Evolutionary conservation across 2,888 invertebrate genomes (phyloP), one percentile per base, ranked within the genome.

Genomic region (Epirrhoe alternata): DNA sequence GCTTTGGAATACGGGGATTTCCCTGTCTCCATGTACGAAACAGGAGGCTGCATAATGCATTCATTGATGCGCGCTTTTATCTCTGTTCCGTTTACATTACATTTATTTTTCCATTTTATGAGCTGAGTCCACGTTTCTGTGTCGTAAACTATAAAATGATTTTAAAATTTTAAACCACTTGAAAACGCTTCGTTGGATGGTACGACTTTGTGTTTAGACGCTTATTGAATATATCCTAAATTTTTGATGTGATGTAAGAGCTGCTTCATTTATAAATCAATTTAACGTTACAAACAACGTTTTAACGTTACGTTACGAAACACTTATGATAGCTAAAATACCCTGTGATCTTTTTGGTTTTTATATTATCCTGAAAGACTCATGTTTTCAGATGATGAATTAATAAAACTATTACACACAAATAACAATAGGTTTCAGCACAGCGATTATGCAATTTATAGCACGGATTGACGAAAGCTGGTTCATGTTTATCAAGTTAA

Each of bases 31-130:
- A 60, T 62, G 61, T 64, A 72, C 66, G 60, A 70, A 76, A 75
- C 70, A 71, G 69, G 69, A 68, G 73, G 63, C 70, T 76, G 78
- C 75, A 76, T 77, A 73, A 76, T 77, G 76, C 74, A 76, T 74
- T 68, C 66, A 71, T 64, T 71, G 71, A 70, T 76, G 72, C 71
- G 50, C 56, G 69, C 67, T 69, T 72, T 72, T 67, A 68, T 70
- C 65, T 66, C 61, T 60, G 68, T 68, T 70, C 65, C 70, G 71
- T 70, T 74, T 76, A 72, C 69, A 74, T 74, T 72, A 68, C 73
- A 67, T 71, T 71, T 74, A 74, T 73, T 69, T 64, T 71, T 74
- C 67, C 71, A 71, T 70, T 68, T 71, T 70, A 70, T 72, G 69
- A 69, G 63, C 63, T 64, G 55, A 67, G 63, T 67, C 31, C 52